Evolutionary conservation across 2,797 vertebrate genomes (phyloP), one percentile per base, ranked within the genome.

Genomic region (Cryptoprocta ferox): DNA sequence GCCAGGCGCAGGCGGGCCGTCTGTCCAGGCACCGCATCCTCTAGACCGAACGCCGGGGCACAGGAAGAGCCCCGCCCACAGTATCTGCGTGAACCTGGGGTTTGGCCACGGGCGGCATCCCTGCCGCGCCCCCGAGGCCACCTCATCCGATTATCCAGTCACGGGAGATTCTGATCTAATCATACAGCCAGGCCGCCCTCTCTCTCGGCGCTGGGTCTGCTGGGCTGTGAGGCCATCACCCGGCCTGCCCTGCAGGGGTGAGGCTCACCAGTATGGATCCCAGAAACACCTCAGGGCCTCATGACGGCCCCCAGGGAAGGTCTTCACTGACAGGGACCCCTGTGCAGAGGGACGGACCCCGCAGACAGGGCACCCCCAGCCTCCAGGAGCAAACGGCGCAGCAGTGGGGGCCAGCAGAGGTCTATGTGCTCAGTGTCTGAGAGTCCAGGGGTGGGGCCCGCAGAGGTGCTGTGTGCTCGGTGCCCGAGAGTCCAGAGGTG

Each of bases 121-220:
- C 48, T 61, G 76, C 56, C 56, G 18, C 53, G 7, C 85, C 45
- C 48, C 28, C 21, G 3, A 13, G 13, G 1, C 39, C n/a, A 18
- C 68, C 32, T 24, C 61, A 0, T 24, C 84, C 7, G 0, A 37
- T 19, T 0, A 5, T 3, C 5, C 10, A 30, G 35, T 24, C 7
- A 2, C 53, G 53, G 63, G 48, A 56, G 63, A 39, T 80, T 95
- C 76, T 0, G 0, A 1, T 65, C 95, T 16, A 48, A 87, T 95
- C 95, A 63, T 35, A 37, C 9, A 8, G 10, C 8, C 80, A 37
- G 71, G 71, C 39, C 0, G 63, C 80, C 79, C 78, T 82, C 95
- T 68, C 89, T 97, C 95, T 93, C 32, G 5, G 92, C 48, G 82
- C 98, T 89, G 95, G 93, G 87, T 3, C 5, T 28, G 86, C 82